Percentiles rank a stretch among this genome's conserved stretches.
These are phyloP conservation scores for Gobionotothen gibberifrons DNA, from an alignment of 2,797 vertebrate genomes.

Conservation along the genomic window DNA sequence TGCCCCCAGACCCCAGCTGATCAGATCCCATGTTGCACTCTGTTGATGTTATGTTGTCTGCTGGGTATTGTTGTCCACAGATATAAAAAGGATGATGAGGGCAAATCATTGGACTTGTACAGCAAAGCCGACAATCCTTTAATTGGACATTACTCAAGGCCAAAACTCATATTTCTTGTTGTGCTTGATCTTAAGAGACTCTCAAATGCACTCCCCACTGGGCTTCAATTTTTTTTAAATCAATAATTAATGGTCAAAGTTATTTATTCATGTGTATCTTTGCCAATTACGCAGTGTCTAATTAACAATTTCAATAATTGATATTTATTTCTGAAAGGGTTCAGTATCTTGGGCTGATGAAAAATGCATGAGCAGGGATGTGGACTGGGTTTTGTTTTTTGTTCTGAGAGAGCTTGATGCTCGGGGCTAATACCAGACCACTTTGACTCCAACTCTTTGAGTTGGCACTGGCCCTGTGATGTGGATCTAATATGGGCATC, in stretches of 20 bases:
- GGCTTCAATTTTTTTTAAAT: constrained; percentile 79
- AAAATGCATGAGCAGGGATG: constrained; percentile 85
- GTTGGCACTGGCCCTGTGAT: constrained; percentile 83
- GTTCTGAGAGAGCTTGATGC: constrained; percentile 84
- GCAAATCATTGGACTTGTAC: constrained; percentile 71
- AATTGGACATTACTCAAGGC: constrained; percentile 88
- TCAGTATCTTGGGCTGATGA: constrained; percentile 81
- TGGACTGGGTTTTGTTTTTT: constrained; percentile 83
- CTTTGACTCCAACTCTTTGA: constrained; percentile 87
- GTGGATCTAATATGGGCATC: constrained; percentile 83
- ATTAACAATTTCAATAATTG: constrained; percentile 90
- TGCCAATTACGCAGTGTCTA: constrained; percentile 83
- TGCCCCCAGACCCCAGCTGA: constrained; percentile 49
- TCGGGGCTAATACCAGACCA: constrained; percentile 84
- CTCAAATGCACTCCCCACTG: constrained; percentile 77
- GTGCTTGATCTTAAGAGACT: constrained; percentile 85
- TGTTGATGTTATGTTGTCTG: constrained; percentile 63
- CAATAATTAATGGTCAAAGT: constrained; percentile 86
- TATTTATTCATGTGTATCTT: constrained; percentile 88
- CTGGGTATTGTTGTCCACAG: constrained; percentile 72
- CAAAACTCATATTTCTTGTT: constrained; percentile 85
- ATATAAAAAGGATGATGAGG: constrained; percentile 59
- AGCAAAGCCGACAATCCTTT: constrained; percentile 79
- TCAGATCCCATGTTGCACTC: constrained; percentile 60
- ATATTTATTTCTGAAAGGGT: constrained; percentile 87